Evolutionary conservation across 2,888 invertebrate species (phyloP), one percentile per base, ranked within the genome.

Genomic region (Synanthedon vespiformis): DNA sequence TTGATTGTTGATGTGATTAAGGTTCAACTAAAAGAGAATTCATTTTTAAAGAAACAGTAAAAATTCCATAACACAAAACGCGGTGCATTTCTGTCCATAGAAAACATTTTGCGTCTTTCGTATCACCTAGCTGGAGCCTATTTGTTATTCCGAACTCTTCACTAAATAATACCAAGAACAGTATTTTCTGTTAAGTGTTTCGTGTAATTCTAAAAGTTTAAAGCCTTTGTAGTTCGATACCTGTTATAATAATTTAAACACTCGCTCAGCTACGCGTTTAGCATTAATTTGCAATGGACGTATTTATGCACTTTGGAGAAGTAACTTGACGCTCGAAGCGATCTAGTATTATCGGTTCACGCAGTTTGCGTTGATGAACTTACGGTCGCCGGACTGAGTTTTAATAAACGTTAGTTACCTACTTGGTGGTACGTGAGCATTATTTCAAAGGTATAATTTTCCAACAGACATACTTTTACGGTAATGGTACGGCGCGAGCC

Each of bases 381-480:
- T 44, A 44, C 14, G 44, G 34, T 34, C 34, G 34, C 34, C 34
- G 10, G 34, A 34, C 51, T 55, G 52, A 52, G 54, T 57, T 62
- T 34, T 34, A 34, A 34, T 49, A 48, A 40, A 40, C 48, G 52
- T 49, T 52, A 48, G 34, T 34, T 34, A 34, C 34, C 34, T 34
- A 34, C 34, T 34, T 10, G 34, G 34, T 10, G 34, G 10, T 34
- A 34, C 10, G 34, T 34, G 34, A 34, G 34, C 34, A 8, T 34
- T 34, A 34, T 34, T 34, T 34, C 34, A 34, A 34, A 34, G 34
- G 34, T 34, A 34, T 34, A 6, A 34, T 34, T 34, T 34, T 34
- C 34, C 34, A 34, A 10, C 44, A 44, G 14, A 14, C 13, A 44
- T 44, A 67, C 67, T 71, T 73, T 71, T 71, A 72, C 70, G 65